phyloP scores from a whole-genome alignment of 2,797 vertebrate genomes.

The Phoeniculus purpureus region DNA sequence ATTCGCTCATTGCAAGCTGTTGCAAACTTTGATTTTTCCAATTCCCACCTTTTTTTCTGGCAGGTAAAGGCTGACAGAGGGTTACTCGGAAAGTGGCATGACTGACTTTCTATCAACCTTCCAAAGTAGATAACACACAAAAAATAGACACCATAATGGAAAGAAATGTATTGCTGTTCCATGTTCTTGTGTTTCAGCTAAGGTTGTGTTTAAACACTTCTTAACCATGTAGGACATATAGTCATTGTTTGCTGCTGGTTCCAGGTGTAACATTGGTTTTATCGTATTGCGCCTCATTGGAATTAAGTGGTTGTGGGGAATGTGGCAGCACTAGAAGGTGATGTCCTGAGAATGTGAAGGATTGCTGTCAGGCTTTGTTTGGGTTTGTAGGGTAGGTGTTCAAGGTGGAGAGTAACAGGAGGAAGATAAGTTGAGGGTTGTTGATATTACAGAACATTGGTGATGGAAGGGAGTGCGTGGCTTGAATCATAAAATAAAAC shows the following conservation, averaged over 20 bases:
- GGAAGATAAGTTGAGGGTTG: not conserved
- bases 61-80: not conserved
- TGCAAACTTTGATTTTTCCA: not conserved
- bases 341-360: not conserved
- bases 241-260: not conserved
- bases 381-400: not conserved
- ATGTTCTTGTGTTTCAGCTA: not conserved
- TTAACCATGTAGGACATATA: not conserved
- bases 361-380: constrained; percentile 12
- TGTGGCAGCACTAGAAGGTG: not conserved
- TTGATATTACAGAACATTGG: not conserved
- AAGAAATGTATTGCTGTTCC: not conserved
- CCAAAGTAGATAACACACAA: not conserved
- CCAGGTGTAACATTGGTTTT: not conserved
- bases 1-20: not conserved
- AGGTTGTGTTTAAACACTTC: not conserved
- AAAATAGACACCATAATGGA: too few species aligned
- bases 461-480: not conserved
- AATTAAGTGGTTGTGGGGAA: not conserved
- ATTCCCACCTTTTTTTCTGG: not conserved
- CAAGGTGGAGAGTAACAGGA: not conserved
- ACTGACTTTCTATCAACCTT: not conserved
- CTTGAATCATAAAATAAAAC: constrained; percentile 19
- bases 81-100: not conserved
- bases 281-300: not conserved